Evolutionary conservation across 2,888 invertebrate species (phyloP).

Genomic region (Drosophila kambysellisi): DNA sequence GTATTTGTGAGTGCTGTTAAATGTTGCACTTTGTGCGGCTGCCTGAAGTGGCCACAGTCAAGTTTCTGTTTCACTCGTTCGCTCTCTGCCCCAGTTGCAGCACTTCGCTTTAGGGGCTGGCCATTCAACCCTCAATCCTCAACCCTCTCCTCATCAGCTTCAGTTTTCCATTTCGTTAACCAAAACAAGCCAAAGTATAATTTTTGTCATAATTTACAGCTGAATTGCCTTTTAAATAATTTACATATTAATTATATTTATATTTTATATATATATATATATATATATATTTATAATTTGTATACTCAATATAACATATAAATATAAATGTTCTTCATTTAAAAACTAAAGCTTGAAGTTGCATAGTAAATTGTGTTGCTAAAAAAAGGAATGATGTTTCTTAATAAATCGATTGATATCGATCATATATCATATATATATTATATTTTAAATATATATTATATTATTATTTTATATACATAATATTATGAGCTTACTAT

Average conservation of each 20-base stretch:
- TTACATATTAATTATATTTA: too few species aligned
- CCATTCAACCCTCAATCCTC: constrained; percentile 12
- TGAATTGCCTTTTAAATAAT: background rate
- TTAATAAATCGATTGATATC: background rate
- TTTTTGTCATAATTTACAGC: background rate
- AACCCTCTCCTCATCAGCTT: background rate
- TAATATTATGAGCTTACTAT: background rate
- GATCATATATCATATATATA: background rate
- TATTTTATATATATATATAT: too few species aligned
- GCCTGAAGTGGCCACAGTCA: constrained; percentile 25
- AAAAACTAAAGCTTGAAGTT: background rate
- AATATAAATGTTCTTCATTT: too few species aligned
- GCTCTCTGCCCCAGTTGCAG: constrained; percentile 37
- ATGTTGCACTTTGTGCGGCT: constrained; percentile 47
- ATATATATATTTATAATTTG: too few species aligned
- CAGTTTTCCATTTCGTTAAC: background rate
- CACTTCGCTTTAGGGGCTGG: constrained; percentile 4
- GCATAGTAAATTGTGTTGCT: background rate
- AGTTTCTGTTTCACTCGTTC: constrained; percentile 40
- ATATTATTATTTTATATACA: background rate
- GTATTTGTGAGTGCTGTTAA: constrained; percentile 45
- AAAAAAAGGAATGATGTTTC: background rate
- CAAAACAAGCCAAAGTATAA: background rate
- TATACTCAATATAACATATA: too few species aligned
- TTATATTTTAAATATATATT: background rate